Evolutionary conservation across 2,797 vertebrate genomes (phyloP).

Genomic region (Pitangus sulphuratus): DNA sequence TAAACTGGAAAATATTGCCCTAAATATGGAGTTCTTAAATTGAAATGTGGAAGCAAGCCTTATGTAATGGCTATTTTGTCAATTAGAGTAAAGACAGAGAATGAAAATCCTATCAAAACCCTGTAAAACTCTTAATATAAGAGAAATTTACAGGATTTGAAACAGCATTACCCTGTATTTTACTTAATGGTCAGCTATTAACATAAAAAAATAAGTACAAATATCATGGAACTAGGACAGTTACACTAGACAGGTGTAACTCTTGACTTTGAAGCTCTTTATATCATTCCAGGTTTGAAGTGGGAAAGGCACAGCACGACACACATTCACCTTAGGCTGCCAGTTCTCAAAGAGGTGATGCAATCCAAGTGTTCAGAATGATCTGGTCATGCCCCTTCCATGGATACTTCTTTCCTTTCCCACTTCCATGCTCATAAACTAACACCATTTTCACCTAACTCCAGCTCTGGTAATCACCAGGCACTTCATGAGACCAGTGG

Average conservation of each 20-base stretch:
- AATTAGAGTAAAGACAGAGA: neutral
- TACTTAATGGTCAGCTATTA: neutral
- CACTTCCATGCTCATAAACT: neutral
- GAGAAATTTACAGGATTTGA: neutral
- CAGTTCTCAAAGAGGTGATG: neutral
- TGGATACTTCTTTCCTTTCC: neutral
- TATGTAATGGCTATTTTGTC: neutral
- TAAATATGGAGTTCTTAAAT: neutral
- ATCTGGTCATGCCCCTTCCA: neutral
- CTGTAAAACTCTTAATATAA: neutral
- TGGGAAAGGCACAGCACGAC: neutral
- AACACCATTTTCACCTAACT: neutral
- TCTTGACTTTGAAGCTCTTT: neutral
- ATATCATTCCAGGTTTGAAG: neutral
- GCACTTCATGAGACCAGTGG: neutral
- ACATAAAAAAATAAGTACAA: neutral
- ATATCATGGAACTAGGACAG: neutral
- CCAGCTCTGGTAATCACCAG: neutral
- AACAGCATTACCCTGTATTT: neutral
- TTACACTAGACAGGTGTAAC: too few species aligned
- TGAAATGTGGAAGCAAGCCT: neutral
- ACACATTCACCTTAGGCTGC: fast-evolving
- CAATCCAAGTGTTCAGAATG: neutral
- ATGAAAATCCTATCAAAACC: neutral
- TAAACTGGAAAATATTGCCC: neutral